Evolutionary conservation across 2,113 vertebrate species (phyloP).

Genomic region (Scolopax mira): DNA sequence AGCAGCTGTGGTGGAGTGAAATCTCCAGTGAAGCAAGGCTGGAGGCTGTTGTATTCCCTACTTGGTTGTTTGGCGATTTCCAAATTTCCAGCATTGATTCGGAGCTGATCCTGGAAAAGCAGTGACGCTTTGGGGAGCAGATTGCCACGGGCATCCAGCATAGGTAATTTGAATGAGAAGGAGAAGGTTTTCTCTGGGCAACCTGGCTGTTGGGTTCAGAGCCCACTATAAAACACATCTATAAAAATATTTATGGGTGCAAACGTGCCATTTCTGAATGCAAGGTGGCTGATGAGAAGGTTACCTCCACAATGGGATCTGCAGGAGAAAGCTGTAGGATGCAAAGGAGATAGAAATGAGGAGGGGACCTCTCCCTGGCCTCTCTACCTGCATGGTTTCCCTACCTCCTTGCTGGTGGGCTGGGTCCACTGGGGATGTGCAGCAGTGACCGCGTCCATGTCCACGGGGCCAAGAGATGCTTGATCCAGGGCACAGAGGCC

Average conservation of each 20-base stretch:
- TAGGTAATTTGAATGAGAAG: background rate
- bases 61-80: background rate
- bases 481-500: accelerated
- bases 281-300: accelerated
- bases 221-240: accelerated
- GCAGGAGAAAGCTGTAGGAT: background rate
- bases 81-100: accelerated
- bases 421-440: background rate
- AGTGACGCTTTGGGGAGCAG: accelerated
- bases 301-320: accelerated
- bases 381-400: background rate
- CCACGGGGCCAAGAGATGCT: background rate
- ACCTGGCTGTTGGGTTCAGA: background rate
- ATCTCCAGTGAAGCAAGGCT: background rate
- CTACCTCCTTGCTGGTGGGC: too few species aligned
- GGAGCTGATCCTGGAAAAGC: accelerated
- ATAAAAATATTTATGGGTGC: background rate
- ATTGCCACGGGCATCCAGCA: accelerated
- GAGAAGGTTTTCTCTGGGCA: background rate
- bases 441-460: accelerated
- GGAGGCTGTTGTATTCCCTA: background rate
- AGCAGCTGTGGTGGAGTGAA: accelerated
- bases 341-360: background rate
- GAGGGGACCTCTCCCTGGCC: background rate
- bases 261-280: accelerated